Evolutionary conservation across 2,888 invertebrate species (phyloP), one percentile per base, ranked within the genome.

Genomic region (Hyposoter dolosus): DNA sequence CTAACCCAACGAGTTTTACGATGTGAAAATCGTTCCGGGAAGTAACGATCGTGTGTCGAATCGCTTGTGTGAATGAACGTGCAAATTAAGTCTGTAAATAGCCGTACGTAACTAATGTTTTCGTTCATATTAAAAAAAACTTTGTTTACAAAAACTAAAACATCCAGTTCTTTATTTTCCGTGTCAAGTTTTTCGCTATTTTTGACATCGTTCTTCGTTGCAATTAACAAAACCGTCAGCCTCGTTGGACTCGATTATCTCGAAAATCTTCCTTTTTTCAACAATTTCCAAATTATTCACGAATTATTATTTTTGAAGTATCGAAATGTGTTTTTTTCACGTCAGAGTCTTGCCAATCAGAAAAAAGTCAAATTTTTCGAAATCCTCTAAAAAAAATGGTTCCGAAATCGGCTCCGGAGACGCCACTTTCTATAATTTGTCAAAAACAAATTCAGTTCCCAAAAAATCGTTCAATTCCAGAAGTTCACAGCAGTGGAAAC

Each of bases 91-190:
- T 76, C 77, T 85, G 84, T 84, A 87, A 80, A 85, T 81, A 83
- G 77, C 69, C 74, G 53, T 74, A 68, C 53, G 69, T 75, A 78
- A 63, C 23, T 53, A 35, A 78, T 79, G 68, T 79, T 91, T 89
- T 91, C 90, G 89, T 92, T 92, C 87, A 89, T 90, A 92, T 91
- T 47, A 68, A 65, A 65, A 60, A 78, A 53, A 90, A 88, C 85
- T 90, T 90, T 90, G 88, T 91, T 92, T 91, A 92, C 87, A 65
- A 81, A 77, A 77, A 10, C 28, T 80, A 32, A 35, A 23, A 72
- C 65, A 43, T 74, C 17, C 3, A 19, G 65, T 35, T 50, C 40
- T 47, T 5, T 28, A 12, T 35, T 60, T 77, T 63, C 40, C 40
- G 47, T 40, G 56, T 72, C 71, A 75, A 69, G 80, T 32, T 35